Conservation (phyloP, 2,113 vertebrate species). For the Glaucidium brasilianum region DNA sequence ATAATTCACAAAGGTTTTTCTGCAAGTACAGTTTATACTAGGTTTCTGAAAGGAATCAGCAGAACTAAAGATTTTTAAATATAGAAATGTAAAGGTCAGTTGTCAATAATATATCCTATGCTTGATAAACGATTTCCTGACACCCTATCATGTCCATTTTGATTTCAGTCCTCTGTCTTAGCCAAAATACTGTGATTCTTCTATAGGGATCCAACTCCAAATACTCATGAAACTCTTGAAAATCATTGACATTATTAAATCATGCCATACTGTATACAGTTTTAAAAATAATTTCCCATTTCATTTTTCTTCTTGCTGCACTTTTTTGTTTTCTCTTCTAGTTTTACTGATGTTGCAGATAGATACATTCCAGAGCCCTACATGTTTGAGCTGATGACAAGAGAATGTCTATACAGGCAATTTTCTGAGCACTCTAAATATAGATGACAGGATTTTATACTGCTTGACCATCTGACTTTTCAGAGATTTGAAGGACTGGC, state of each 20-base stretch:
- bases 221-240: background rate
- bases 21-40: background rate
- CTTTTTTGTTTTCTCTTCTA: background rate
- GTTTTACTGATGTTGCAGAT: background rate
- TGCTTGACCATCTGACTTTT: background rate
- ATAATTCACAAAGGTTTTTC: background rate
- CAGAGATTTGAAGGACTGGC: background rate
- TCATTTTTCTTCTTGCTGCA: background rate
- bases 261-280: background rate
- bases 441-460: background rate
- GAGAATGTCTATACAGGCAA: background rate
- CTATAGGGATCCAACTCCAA: background rate
- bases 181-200: background rate
- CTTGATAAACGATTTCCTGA: background rate
- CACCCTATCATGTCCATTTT: background rate
- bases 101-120: background rate
- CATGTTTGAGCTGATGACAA: background rate
- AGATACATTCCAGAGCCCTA: background rate
- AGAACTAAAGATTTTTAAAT: background rate
- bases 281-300: background rate
- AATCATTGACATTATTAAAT: background rate
- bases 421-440: background rate
- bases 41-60: background rate
- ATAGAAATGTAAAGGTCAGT: background rate
- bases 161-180: background rate